A percentile compares a stretch with the other conserved stretches of the same genome.
Conservation (phyloP, 1,140 invertebrate species). For the Heliconius nattereri region DNA sequence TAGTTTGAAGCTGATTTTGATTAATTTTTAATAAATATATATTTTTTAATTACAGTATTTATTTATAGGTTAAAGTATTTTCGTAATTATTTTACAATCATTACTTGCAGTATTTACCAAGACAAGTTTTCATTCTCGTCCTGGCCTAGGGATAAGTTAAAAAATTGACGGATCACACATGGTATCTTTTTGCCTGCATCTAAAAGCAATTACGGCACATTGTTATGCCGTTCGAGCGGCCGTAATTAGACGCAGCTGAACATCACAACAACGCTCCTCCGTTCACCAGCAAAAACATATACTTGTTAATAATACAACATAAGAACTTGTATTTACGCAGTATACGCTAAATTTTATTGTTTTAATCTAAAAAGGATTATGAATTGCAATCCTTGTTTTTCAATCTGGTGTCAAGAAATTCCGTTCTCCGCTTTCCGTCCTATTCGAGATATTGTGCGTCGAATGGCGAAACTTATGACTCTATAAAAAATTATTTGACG, state of each 20-base stretch:
- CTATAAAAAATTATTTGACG: too few relatives aligned
- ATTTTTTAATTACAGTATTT: too few relatives aligned
- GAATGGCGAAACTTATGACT: background rate
- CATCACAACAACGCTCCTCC: slow-evolving; percentile 25
- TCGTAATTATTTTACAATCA: background rate
- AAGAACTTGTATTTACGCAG: slow-evolving; percentile 11
- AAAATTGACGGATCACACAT: slow-evolving; percentile 3
- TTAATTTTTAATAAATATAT: too few relatives aligned
- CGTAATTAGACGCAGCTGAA: slow-evolving; percentile 41
- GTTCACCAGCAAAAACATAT: slow-evolving; percentile 37
- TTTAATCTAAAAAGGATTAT: too few relatives aligned
- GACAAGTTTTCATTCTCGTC: background rate
- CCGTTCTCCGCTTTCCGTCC: background rate
- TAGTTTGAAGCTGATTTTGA: too few relatives aligned
- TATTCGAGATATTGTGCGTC: background rate
- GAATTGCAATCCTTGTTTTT: too few relatives aligned
- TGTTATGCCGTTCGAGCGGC: slow-evolving; percentile 30
- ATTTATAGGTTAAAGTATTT: background rate
- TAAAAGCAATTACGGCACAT: slow-evolving; percentile 33
- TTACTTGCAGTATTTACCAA: background rate
- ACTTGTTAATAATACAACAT: slow-evolving; percentile 40
- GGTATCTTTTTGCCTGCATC: slow-evolving; percentile 32
- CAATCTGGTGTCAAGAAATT: background rate
- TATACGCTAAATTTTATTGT: background rate
- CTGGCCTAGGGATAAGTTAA: background rate